Base-by-base conservation (phyloP, 1,140 invertebrate species). In the Cepaea nemoralis region DNA sequence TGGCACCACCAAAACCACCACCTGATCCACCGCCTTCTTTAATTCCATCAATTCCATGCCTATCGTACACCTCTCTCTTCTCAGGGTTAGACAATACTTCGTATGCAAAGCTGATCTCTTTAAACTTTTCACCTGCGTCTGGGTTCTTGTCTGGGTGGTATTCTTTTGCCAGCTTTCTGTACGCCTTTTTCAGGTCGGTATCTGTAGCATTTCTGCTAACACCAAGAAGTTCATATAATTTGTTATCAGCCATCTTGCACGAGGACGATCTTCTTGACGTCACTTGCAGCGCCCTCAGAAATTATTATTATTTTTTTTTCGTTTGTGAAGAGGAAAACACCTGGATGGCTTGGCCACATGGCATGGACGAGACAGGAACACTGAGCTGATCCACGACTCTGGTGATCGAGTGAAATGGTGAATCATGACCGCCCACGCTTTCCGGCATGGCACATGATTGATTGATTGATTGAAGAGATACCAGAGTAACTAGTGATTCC, bases 131-230 rank as follows among this genome's bases (percentile, higher is more conserved):
- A 77, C 97, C 98, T 93, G 99, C 97, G 94, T 97, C 97, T 27
- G 98, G 98, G 93, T 99, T 99, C 92, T 99, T 99, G 91, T 99
- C 98, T 59, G 98, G 98, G 91, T 99, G 99, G 91, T 98, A 99
- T 92, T 99, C 99, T 16, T 99, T 93, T 22, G 98, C 98, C 80
- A 99, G 92, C 92, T 92, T 92, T 71, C 92, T 86, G 84, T 93
- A 93, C 45, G 92, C 91, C 94, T 96, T 95, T 93, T 97, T 97
- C 83, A 97, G 96, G 93, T 97, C 96, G 24, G 93, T 92, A 87
- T 96, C 94, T 78, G 94, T 93, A 80, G 96, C 95, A 92, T 92
- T 94, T 92, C 94, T 94, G 82, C 92, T 91, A 73, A 97, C 96
- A 82, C 95, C 95, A 85, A 97, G 93, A 87, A 96, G 92, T 83